Conservation (phyloP, 2,113 vertebrate species). For the Prietella phreatophila region DNA sequence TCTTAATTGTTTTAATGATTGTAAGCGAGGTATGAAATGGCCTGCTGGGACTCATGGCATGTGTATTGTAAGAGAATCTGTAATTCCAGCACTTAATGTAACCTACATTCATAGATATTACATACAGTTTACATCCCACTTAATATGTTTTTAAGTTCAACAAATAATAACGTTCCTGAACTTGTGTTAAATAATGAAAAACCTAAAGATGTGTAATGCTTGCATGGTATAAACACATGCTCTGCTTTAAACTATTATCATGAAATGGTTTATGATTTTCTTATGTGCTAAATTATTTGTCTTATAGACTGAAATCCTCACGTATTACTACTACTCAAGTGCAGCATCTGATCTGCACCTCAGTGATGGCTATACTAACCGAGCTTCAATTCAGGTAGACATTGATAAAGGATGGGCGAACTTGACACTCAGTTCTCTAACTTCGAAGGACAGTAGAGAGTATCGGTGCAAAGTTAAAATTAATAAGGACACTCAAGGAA, state of each 20-base stretch:
- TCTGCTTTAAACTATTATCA: neutral
- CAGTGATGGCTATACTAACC: rapidly evolving
- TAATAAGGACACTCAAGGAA: slow-evolving; percentile 23
- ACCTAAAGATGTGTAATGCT: neutral
- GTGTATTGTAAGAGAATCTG: neutral
- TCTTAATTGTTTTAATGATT: no score
- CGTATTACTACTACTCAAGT: rapidly evolving
- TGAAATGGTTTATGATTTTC: neutral
- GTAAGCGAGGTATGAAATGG: neutral
- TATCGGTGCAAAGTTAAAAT: slow-evolving; percentile 60
- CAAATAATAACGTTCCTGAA: no score
- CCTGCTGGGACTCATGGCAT: neutral
- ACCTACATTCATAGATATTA: neutral
- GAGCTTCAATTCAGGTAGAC: neutral
- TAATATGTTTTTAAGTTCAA: neutral
- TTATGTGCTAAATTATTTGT: neutral
- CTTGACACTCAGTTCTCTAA: slow-evolving; percentile 54
- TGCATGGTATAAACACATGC: neutral
- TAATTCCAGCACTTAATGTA: neutral
- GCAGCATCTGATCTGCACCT: rapidly evolving
- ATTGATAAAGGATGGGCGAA: neutral
- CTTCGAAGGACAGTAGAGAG: slow-evolving; percentile 39
- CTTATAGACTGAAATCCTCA: slow-evolving; percentile 40
- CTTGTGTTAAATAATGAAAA: neutral
- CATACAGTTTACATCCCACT: neutral